A percentile compares a stretch with the other conserved stretches of the same genome.
phyloP scores from a whole-genome alignment of 2,113 vertebrate genomes.

The Andinoacara biseriatus region DNA sequence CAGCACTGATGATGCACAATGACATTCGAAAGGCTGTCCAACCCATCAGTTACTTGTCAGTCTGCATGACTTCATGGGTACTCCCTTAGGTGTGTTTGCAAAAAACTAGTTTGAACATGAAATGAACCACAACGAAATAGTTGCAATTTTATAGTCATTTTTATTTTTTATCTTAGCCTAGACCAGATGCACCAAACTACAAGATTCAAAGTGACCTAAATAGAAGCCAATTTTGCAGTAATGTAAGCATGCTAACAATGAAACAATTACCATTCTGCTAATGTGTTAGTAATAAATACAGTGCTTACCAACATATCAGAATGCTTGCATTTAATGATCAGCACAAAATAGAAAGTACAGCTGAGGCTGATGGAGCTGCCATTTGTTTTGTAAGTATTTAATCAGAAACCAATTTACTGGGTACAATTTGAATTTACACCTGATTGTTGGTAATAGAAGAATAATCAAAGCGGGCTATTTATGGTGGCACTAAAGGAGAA shows the following conservation, averaged over 20 bases:
- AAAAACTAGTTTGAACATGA: background rate
- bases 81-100: background rate
- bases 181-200: background rate
- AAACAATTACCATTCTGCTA: too few relatives aligned
- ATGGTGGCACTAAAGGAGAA: background rate
- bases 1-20: background rate
- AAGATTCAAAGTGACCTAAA: background rate
- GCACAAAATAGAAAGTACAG: too few relatives aligned
- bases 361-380: too few relatives aligned
- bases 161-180: background rate
- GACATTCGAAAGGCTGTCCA: background rate
- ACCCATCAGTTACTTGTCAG: constrained; percentile 11
- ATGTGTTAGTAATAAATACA: too few relatives aligned
- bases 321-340: too few relatives aligned
- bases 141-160: background rate
- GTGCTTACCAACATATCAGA: too few relatives aligned
- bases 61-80: background rate
- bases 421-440: too few relatives aligned
- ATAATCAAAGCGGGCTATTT: too few relatives aligned
- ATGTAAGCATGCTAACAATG: background rate
- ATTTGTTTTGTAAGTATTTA: background rate
- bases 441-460: too few relatives aligned
- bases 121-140: background rate
- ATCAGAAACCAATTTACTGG: too few relatives aligned
- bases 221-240: background rate